Evolutionary conservation across 2,888 invertebrate species (phyloP), one percentile per base, ranked within the genome.

Genomic region (Tethea ocularis): DNA sequence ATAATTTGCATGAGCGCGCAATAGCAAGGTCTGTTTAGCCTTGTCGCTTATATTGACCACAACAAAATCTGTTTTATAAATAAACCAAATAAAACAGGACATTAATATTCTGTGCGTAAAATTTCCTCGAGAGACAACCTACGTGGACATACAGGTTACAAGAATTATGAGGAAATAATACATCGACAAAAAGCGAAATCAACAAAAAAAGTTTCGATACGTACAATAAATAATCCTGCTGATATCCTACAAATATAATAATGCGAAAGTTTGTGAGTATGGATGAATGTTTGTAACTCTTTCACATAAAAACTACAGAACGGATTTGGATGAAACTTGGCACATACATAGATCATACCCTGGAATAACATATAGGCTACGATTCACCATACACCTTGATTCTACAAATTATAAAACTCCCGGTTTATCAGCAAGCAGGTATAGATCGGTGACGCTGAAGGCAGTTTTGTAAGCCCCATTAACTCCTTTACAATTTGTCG

Each of bases 51-150:
- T 54, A 57, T 54, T 68, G 65, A 70, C 61, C 67, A 71, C 64
- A 64, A 56, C 8, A 66, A 61, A 60, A 64, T 61, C 58, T 56
- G 61, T 56, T 58, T 62, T 60, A 51, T 56, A 62, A 60, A 57
- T 61, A 57, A 59, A 63, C 58, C 41, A 61, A 53, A 63, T 60
- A 51, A 61, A 53, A 59, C 20, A 24, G 24, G 46, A 57, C 59
- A 71, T 74, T 69, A 67, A 71, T 69, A 74, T 72, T 76, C 74
- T 61, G 57, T 60, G 20, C 62, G 61, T 51, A 57, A 55, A 62
- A 68, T 69, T 71, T 76, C 75, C 74, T 70, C 56, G 67, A 67
- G 59, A 3, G n/a, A 2, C 33, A 11, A 33, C 33, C 11, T 11
- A 33, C 13, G 26, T 6, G 26, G 26, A 6, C 2, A 29, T 29